Conservation (phyloP, 2,113 vertebrate species). For the Triplophysa tibetana region DNA sequence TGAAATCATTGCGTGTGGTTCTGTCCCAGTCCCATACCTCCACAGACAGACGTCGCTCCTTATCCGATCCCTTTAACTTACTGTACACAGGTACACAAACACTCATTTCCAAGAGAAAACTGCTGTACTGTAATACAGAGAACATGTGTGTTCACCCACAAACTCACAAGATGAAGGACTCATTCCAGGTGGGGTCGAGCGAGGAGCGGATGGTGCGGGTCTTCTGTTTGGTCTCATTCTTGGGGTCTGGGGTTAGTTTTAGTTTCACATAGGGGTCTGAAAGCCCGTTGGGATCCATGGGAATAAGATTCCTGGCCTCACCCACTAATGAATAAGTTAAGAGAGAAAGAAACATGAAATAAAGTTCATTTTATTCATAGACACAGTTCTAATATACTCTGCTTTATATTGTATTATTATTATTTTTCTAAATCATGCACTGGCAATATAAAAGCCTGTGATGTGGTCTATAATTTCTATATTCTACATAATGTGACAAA, state of each 20-base stretch:
- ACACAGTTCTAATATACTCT: no score
- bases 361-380: no score
- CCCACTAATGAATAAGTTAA: conserved; percentile 73
- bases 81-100: conserved; percentile 63
- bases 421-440: no score
- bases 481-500: no score
- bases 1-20: conserved; percentile 95
- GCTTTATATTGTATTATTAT: no score
- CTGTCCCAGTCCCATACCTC: conserved; percentile 98
- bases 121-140: background rate
- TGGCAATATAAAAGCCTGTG: background rate
- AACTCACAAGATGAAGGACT: conserved; percentile 92
- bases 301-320: conserved; percentile 94
- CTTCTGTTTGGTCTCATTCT: conserved; percentile 97
- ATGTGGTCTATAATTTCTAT: no score
- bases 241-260: conserved; percentile 95
- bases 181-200: conserved; percentile 94
- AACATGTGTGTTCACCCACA: background rate
- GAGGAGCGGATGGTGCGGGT: conserved; percentile 95
- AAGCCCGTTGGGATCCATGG: conserved; percentile 96
- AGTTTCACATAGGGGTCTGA: conserved; percentile 97
- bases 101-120: background rate
- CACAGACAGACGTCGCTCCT: conserved; percentile 90
- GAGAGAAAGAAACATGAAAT: background rate
- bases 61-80: conserved; percentile 90